Conservation (phyloP, 92 coral and sea anemone species). For the Parazoanthus atlanticus region DNA sequence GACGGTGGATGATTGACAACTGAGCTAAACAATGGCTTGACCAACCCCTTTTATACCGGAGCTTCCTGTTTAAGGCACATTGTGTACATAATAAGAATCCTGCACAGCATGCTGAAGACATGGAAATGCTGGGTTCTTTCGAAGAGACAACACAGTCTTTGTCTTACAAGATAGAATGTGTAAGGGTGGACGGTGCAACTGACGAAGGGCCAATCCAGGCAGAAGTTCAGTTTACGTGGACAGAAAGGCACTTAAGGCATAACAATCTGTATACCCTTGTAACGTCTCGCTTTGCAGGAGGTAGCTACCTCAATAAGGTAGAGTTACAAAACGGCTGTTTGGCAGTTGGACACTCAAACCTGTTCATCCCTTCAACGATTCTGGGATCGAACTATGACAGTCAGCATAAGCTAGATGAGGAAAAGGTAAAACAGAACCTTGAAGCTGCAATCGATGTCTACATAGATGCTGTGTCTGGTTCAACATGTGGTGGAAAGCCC, state of each 20-base stretch:
- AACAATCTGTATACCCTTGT: slow-evolving; percentile 31
- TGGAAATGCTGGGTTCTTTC: background rate
- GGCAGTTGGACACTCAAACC: slow-evolving; percentile 31
- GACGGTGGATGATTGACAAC: too few species aligned
- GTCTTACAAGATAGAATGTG: slow-evolving; percentile 41
- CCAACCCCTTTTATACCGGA: too few species aligned
- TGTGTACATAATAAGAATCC: slow-evolving; percentile 4
- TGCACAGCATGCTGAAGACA: slow-evolving; percentile 40
- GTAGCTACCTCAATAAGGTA: slow-evolving; percentile 42
- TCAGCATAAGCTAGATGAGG: slow-evolving; percentile 28
- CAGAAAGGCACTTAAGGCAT: slow-evolving; percentile 37
- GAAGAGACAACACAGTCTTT: background rate
- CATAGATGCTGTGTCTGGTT: slow-evolving; percentile 25
- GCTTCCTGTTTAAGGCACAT: slow-evolving; percentile 48
- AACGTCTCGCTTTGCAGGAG: slow-evolving; percentile 36
- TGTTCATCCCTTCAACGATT: slow-evolving; percentile 50
- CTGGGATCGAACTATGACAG: slow-evolving; percentile 26
- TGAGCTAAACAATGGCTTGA: too few species aligned
- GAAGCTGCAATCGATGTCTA: slow-evolving; percentile 47
- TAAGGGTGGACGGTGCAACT: slow-evolving; percentile 40
- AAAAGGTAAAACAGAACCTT: slow-evolving; percentile 26
- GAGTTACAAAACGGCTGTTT: slow-evolving; percentile 52
- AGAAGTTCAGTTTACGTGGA: slow-evolving; percentile 53
- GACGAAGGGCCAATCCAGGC: slow-evolving; percentile 37
- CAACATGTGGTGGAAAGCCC: slow-evolving; percentile 23